Conservation (phyloP, 1,140 invertebrate genomes). For the Macrobrachium rosenbergii region DNA sequence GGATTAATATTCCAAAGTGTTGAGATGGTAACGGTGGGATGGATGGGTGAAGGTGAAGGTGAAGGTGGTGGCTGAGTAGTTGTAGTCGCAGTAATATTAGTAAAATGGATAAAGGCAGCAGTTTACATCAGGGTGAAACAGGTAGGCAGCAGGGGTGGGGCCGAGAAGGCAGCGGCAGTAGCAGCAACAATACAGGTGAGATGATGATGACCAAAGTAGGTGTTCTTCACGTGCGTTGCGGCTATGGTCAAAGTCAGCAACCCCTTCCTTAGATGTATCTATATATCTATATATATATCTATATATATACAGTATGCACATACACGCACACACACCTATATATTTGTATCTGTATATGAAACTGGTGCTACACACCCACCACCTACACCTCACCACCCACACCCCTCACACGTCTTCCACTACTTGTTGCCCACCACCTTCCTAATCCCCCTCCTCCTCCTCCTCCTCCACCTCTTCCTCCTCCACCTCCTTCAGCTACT, state of each 20-base stretch:
- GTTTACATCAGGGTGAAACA: constrained; percentile 12
- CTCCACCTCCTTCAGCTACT: not conserved
- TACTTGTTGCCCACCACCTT: constrained; percentile 24
- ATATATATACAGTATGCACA: not conserved
- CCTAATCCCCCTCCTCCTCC: constrained; percentile 14
- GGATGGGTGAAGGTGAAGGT: too few relatives aligned
- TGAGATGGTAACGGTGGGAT: too few relatives aligned
- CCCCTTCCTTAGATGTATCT: too few relatives aligned
- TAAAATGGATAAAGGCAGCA: constrained; percentile 15
- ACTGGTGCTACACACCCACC: constrained; percentile 40
- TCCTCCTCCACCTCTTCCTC: constrained; percentile 17
- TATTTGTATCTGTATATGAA: not conserved
- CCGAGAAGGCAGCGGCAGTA: constrained; percentile 28
- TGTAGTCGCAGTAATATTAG: not conserved
- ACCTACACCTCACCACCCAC: constrained; percentile 47
- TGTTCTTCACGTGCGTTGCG: too few relatives aligned
- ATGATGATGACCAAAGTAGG: too few relatives aligned
- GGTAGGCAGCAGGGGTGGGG: constrained; percentile 42
- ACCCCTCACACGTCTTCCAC: not conserved
- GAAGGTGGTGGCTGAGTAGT: too few relatives aligned
- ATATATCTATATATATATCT: too few relatives aligned
- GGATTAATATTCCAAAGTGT: too few relatives aligned
- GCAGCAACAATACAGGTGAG: not conserved
- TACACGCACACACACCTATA: constrained; percentile 23
- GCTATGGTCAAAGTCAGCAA: too few relatives aligned